These are phyloP conservation scores for Heliconius nattereri DNA, from an alignment of 1,140 invertebrate species.

Conservation along the genomic window DNA sequence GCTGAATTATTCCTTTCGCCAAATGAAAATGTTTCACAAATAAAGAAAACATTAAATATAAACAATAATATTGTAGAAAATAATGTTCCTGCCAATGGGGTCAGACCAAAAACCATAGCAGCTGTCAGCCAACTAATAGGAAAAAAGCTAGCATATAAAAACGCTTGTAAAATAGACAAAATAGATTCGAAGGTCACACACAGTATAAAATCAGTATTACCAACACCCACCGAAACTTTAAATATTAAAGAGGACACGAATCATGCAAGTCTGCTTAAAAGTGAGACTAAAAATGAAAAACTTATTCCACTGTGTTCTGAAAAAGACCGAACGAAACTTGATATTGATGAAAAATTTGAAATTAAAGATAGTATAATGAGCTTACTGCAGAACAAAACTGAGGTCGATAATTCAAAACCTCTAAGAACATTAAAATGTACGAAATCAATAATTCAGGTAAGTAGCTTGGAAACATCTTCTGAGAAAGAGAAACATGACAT, in stretches of 20 bases:
- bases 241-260: constrained; percentile 56
- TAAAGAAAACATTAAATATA: constrained; percentile 73
- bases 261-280: constrained; percentile 39
- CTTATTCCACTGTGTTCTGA: constrained; percentile 35
- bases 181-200: constrained; percentile 70
- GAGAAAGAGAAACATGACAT: constrained; percentile 31
- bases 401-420: constrained; percentile 33
- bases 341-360: constrained; percentile 47
- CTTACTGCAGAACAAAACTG: constrained; percentile 23
- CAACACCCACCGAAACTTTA: constrained; percentile 57
- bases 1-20: constrained; percentile 70
- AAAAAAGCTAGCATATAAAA: constrained; percentile 70
- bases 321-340: constrained; percentile 34
- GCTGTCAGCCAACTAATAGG: constrained; percentile 66
- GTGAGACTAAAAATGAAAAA: constrained; percentile 43
- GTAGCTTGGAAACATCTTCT: constrained; percentile 38
- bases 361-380: constrained; percentile 44
- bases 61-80: constrained; percentile 82
- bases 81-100: constrained; percentile 54
- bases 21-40: constrained; percentile 59
- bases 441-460: constrained; percentile 40
- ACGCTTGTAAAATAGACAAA: constrained; percentile 69
- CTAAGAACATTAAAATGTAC: constrained; percentile 42
- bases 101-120: constrained; percentile 73
- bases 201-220: constrained; percentile 72